Evolutionary conservation across 2,113 vertebrate genomes (phyloP).

Genomic region (Microcebus ravelobensis): DNA sequence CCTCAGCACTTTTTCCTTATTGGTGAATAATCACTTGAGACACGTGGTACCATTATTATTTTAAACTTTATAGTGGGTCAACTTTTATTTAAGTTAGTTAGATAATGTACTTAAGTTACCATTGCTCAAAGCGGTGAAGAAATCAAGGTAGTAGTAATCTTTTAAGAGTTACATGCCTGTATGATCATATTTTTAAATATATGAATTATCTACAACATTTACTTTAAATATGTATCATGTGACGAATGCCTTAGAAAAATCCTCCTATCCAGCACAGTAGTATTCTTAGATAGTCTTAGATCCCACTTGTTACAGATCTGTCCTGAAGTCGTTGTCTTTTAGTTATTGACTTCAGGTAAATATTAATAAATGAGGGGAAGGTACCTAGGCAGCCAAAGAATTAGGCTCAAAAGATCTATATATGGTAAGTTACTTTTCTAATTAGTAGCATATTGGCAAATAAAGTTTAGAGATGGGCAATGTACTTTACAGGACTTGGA

Average conservation of each 20-base stretch:
- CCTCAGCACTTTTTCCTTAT: neutral
- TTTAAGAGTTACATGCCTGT: neutral
- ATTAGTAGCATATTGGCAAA: neutral
- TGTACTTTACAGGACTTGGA: neutral
- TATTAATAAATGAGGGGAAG: neutral
- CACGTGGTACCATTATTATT: neutral
- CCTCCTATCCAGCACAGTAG: neutral
- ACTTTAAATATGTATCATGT: neutral
- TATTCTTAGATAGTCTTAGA: neutral
- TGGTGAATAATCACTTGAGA: neutral
- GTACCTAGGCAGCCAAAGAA: neutral
- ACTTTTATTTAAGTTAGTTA: neutral
- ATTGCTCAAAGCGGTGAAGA: neutral
- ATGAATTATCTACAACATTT: neutral
- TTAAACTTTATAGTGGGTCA: neutral
- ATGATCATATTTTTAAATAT: neutral
- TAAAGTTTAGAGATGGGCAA: neutral
- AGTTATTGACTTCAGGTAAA: neutral
- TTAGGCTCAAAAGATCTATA: neutral
- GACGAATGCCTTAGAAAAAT: neutral
- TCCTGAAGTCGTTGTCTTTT: neutral
- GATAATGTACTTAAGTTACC: neutral
- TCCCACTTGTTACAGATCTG: neutral
- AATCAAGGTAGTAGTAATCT: neutral
- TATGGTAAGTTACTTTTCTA: neutral